Evolutionary conservation across 1,140 invertebrate genomes (phyloP), one percentile per base, ranked within the genome.

Genomic region (Drosophila subpulchrella): DNA sequence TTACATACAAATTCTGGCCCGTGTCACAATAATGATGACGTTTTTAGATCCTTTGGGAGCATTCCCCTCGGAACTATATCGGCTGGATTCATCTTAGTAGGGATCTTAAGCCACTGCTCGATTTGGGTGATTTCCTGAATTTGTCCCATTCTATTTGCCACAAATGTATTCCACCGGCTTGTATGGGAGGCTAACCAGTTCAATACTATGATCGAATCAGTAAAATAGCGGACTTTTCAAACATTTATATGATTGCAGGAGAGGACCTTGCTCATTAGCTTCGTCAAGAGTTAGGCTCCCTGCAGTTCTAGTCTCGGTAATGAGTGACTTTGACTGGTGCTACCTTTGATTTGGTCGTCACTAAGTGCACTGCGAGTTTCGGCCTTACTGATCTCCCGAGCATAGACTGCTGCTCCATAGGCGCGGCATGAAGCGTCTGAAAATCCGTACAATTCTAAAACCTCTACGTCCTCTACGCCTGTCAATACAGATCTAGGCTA

Each of bases 11-110:
- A 63, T 6, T 55, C 41, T 47, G 41, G 42, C 6, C 61, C 61
- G 44, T 38, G 41, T 51, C 60, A 55, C 60, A 41, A 54, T 50
- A 55, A 55, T 17, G 42, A 55, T 51, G 36, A 34, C 27, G 12
- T 42, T 46, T 53, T 62, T 6, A 58, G 24, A 20, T 46, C 55
- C 11, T 15, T 30, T 12, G 55, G 39, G 39, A 42, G 55, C 27
- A 62, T 27, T 30, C 42, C 20, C 47, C 44, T 20, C 12, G 12
- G 51, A 20, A 57, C 36, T 13, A 66, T 50, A 32, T 39, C 54
- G 41, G 62, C 44, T n/a, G 34, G 36, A 61, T 51, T 57, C 17
- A 38, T 8, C 36, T 61, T 61, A 39, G 36, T 41, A 39, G 39
- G 36, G 27, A 44, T 24, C 39, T 57, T 57, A 38, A 13, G 36